Conservation (phyloP, 1,140 invertebrate genomes). For the Plectrocnemia conspersa region DNA sequence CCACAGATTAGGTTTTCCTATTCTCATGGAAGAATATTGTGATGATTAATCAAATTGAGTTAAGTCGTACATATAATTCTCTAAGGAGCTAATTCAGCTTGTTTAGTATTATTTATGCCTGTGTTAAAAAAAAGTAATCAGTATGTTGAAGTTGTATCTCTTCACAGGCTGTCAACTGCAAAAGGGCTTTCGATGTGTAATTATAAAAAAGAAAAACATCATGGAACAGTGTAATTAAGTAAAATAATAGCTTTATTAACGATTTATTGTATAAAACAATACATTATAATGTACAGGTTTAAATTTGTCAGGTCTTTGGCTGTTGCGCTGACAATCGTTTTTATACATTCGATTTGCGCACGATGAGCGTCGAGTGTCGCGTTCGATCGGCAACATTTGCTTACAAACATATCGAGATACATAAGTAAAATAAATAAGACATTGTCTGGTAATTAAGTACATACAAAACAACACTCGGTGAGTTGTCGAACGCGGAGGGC, state of each 20-base stretch:
- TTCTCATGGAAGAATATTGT: too few relatives aligned
- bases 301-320: conserved; percentile 49
- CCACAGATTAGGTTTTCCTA: too few relatives aligned
- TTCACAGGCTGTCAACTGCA: too few relatives aligned
- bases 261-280: conserved; percentile 57
- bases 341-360: conserved; percentile 50
- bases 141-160: too few relatives aligned
- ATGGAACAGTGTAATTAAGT: too few relatives aligned
- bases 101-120: too few relatives aligned
- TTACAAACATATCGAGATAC: conserved; percentile 46
- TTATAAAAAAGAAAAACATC: too few relatives aligned
- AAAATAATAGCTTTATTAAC: conserved; percentile 46
- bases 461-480: conserved; percentile 14
- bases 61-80: too few relatives aligned
- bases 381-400: conserved; percentile 50
- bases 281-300: conserved; percentile 57
- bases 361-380: conserved; percentile 52
- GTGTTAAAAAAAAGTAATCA: too few relatives aligned
- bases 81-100: too few relatives aligned
- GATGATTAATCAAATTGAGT: too few relatives aligned
- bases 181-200: too few relatives aligned
- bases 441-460: conserved; percentile 46
- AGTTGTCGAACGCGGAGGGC: conserved; percentile 5
- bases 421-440: conserved; percentile 45
- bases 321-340: conserved; percentile 50